phyloP scores from a whole-genome alignment of 2,888 invertebrate genomes.

The Aethes cnicana region DNA sequence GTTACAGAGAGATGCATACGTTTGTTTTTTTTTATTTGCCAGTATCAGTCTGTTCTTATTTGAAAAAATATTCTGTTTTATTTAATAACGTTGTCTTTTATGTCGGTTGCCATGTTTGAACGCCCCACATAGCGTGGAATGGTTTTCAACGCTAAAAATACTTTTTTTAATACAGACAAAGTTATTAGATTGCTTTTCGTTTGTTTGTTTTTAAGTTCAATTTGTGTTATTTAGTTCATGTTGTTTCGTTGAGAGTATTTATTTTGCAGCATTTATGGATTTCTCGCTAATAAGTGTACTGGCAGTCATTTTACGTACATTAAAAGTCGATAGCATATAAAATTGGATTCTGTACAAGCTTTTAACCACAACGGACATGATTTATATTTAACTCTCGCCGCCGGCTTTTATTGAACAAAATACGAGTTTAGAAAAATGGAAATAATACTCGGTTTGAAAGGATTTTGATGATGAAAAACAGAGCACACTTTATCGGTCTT shows the following conservation, averaged over 20 bases:
- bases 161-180: constrained; percentile 18
- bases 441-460: constrained; percentile 27
- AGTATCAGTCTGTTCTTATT: not conserved
- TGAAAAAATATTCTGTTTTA: constrained; percentile 10
- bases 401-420: constrained; percentile 6
- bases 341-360: constrained; percentile 15
- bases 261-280: constrained; percentile 24
- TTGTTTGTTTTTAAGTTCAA: constrained; percentile 20
- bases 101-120: constrained; percentile 15
- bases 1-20: constrained; percentile 19
- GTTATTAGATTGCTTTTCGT: constrained; percentile 2
- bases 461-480: constrained; percentile 1
- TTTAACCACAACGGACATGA: constrained; percentile 11
- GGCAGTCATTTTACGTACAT: constrained; percentile 16
- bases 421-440: constrained; percentile 11
- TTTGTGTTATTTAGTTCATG: constrained; percentile 9
- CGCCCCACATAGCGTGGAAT: not conserved
- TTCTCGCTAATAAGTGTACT: constrained; percentile 11
- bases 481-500: too few species aligned
- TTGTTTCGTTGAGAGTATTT: constrained; percentile 23
- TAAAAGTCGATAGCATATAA: constrained; percentile 5
- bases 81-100: constrained; percentile 2
- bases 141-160: constrained; percentile 1
- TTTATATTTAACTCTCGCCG: constrained; percentile 14
- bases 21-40: constrained; percentile 9